Conservation (phyloP, 2,797 vertebrate genomes). For the Furcifer pardalis region DNA sequence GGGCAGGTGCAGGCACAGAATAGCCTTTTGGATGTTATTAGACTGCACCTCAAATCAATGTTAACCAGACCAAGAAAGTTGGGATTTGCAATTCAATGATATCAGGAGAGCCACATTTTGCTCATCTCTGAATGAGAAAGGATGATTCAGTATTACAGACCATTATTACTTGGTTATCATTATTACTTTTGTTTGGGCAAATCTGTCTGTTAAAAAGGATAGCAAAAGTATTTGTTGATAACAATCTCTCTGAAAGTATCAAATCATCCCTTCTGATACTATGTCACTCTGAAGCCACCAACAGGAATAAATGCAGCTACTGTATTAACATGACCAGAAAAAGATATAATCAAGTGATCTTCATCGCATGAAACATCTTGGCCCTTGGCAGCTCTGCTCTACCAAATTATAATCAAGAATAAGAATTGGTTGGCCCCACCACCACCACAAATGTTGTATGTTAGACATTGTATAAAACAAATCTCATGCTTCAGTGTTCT, state of each 20-base stretch:
- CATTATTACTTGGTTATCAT: not conserved
- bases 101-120: too few species aligned
- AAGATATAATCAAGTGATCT: not conserved
- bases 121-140: too few species aligned
- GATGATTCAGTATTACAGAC: not conserved
- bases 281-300: not conserved
- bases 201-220: not conserved
- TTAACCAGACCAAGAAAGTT: too few species aligned
- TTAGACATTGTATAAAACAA: not conserved
- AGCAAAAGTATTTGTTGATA: not conserved
- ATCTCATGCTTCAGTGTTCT: not conserved
- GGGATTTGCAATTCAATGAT: too few species aligned
- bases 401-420: not conserved
- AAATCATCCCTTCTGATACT: not conserved
- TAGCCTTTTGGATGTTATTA: too few species aligned
- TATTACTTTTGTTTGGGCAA: not conserved
- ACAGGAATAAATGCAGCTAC: not conserved
- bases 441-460: not conserved
- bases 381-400: not conserved
- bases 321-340: not conserved
- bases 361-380: not conserved
- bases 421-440: not conserved
- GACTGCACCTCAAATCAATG: too few species aligned
- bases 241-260: not conserved
- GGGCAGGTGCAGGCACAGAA: too few species aligned